These are phyloP conservation scores for Gavia stellata DNA, from an alignment of 2,113 vertebrate genomes.

Conservation along the genomic window DNA sequence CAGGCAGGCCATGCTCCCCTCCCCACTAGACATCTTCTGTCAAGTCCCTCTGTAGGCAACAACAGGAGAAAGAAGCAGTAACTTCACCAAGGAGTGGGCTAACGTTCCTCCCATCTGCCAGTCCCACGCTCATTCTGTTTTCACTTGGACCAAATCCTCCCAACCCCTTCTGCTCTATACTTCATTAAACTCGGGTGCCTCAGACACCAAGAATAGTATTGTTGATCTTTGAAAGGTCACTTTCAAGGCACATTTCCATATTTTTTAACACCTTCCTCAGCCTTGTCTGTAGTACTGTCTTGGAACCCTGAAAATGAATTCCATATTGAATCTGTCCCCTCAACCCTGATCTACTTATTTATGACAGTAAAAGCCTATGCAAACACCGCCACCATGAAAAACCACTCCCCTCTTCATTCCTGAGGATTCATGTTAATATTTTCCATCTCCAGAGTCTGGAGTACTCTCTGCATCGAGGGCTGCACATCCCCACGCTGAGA, in stretches of 20 bases:
- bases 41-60: neutral
- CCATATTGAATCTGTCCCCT: neutral
- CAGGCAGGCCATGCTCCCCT: neutral
- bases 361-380: neutral
- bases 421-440: neutral
- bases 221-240: neutral
- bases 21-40: neutral
- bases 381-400: neutral
- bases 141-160: constrained; percentile 8
- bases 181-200: neutral
- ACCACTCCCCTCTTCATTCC: neutral
- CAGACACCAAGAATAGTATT: neutral
- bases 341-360: neutral
- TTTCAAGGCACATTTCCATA: neutral
- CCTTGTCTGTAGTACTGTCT: neutral
- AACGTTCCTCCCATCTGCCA: neutral
- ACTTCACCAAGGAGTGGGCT: neutral
- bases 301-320: constrained; percentile 7
- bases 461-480: neutral
- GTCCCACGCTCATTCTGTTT: constrained; percentile 24
- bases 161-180: neutral
- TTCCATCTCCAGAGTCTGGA: neutral
- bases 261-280: neutral
- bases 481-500: neutral
- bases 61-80: neutral